A percentile compares a stretch with the other conserved stretches of the same genome.
These are phyloP conservation scores for Ceuthmochares aereus DNA, from an alignment of 2,113 vertebrate genomes.

Conservation along the genomic window DNA sequence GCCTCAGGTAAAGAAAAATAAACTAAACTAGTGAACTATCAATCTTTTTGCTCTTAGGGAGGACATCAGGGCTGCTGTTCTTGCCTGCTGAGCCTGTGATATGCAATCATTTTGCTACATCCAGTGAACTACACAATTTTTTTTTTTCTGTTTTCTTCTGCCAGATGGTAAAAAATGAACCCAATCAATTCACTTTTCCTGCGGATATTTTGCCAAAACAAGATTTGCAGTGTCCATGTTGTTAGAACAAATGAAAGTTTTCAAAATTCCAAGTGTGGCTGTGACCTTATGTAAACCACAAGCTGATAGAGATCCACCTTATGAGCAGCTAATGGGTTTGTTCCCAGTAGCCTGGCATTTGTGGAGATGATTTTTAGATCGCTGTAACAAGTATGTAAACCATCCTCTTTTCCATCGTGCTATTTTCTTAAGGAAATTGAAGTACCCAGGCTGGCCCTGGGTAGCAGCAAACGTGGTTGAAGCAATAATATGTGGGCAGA, in stretches of 20 bases:
- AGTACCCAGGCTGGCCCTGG: background rate
- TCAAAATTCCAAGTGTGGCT: rapidly evolving
- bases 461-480: background rate
- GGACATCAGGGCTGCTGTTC: background rate
- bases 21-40: background rate
- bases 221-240: background rate
- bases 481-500: background rate
- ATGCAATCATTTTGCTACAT: rapidly evolving
- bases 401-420: rapidly evolving
- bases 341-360: background rate
- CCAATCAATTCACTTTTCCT: background rate
- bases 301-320: background rate
- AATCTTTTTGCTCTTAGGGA: background rate
- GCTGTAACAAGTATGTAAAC: background rate
- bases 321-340: background rate
- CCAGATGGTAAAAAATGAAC: background rate
- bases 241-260: background rate
- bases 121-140: background rate
- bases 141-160: background rate
- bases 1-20: background rate
- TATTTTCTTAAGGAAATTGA: background rate
- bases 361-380: background rate
- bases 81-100: background rate
- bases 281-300: rapidly evolving
- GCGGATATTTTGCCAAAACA: background rate